Evolutionary conservation across 2,888 invertebrate species (phyloP).

Genomic region (Drosophila imparisetae): DNA sequence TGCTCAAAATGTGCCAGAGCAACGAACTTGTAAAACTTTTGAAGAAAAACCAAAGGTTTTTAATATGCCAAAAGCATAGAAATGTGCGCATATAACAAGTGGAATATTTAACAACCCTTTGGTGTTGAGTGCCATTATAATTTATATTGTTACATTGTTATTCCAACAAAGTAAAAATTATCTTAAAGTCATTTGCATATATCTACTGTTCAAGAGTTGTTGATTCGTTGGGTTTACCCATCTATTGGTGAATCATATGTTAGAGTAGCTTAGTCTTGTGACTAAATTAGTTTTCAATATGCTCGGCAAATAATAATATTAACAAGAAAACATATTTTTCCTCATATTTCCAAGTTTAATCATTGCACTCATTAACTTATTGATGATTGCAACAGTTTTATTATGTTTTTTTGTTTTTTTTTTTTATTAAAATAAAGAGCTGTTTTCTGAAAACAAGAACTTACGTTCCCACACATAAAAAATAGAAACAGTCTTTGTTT

Average conservation of each 20-base stretch:
- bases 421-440: background rate
- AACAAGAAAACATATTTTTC: background rate
- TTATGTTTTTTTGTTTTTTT: background rate
- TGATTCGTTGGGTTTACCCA: slow-evolving; percentile 22
- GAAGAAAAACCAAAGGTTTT: slow-evolving; percentile 22
- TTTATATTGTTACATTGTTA: slow-evolving; percentile 31
- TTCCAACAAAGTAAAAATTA: slow-evolving; percentile 28
- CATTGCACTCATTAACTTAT: background rate
- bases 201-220: slow-evolving; percentile 2
- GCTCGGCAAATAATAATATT: background rate
- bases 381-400: background rate
- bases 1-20: slow-evolving; percentile 43
- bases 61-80: slow-evolving; percentile 51
- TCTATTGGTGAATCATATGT: slow-evolving; percentile 18
- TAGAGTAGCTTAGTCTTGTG: background rate
- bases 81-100: slow-evolving; percentile 53
- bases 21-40: slow-evolving; percentile 63
- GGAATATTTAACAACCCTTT: slow-evolving; percentile 54
- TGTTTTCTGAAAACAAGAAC: background rate
- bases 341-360: background rate
- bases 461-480: background rate
- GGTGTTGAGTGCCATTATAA: slow-evolving; percentile 31
- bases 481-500: slow-evolving; percentile 10
- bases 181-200: slow-evolving; percentile 34
- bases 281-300: background rate